phyloP scores from a whole-genome alignment of 2,113 vertebrate genomes.

The Corynorhinus townsendii region DNA sequence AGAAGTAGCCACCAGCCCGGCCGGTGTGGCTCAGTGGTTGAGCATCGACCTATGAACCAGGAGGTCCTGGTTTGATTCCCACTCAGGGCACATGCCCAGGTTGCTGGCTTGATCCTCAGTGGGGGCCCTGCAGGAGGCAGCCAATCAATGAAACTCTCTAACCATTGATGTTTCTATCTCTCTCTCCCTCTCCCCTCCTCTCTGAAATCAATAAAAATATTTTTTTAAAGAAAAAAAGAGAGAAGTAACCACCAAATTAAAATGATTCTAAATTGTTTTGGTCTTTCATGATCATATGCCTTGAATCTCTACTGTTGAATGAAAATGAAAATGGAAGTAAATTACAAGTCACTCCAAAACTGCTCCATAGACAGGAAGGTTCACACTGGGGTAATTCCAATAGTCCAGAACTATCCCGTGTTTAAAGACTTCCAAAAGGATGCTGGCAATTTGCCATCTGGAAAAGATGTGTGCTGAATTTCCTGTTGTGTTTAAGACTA shows the following conservation, averaged over 20 bases:
- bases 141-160: too few relatives aligned
- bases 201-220: too few relatives aligned
- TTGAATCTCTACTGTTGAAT: background rate
- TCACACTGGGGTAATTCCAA: background rate
- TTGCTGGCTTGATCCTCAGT: too few relatives aligned
- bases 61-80: too few relatives aligned
- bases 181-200: too few relatives aligned
- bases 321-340: background rate
- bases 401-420: background rate
- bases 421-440: background rate
- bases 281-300: background rate
- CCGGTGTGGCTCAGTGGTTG: too few relatives aligned
- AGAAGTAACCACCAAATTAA: background rate
- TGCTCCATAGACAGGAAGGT: background rate
- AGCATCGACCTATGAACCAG: too few relatives aligned
- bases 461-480: background rate
- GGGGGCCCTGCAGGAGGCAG: too few relatives aligned
- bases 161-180: too few relatives aligned
- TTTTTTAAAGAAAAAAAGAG: too few relatives aligned
- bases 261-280: background rate
- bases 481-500: background rate
- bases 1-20: background rate
- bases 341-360: background rate
- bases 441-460: background rate
- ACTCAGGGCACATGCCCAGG: too few relatives aligned